Evolutionary conservation across 2,797 vertebrate species (phyloP), one percentile per base, ranked within the genome.

Genomic region (Heteromormyrus szaboi): DNA sequence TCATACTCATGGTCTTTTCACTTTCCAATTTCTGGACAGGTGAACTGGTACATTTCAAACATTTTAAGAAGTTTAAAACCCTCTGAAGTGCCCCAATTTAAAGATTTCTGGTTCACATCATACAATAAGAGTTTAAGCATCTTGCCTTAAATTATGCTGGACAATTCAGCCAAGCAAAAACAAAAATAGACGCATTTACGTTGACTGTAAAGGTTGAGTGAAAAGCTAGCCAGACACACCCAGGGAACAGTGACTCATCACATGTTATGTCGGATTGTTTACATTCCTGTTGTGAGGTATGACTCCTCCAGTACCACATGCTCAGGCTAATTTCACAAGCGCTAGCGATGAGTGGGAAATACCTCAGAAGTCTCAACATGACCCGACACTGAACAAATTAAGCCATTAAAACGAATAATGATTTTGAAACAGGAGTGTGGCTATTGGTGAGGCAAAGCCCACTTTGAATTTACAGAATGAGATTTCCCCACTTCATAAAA

Each of bases 171-270:
- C 65, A 72, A 72, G 65, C 68, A 41, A 7, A 41, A 41, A 76
- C 33, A 76, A 76, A 62, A 25, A 76, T 2, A 37, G 65, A 37
- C 65, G 1, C 12, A 72, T 72, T 72, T 72, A 72, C 29, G 9
- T 72, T 72, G 65, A 72, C 29, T 37, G 29, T 72, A 72, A 72
- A n/a, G 9, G 65, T 22, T 44, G 8, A 54, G 8, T 72, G 62
- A 6, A 33, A 14, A 51, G 11, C 1, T 8, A 54, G 19, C 37
- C 19, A 87, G 85, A 87, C 85, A 89, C 89, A 87, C 84, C 85
- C 62, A 68, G 41, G 25, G 6, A 25, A 65, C 89, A 51, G 88
- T 81, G 88, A 89, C 89, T 89, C 90, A 90, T 88, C 62, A 79
- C 44, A 48, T 29, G 62, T 62, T 72, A 84, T 89, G 81, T 72